These are phyloP conservation scores for Mus spicilegus DNA, from an alignment of 2,113 vertebrate genomes.

Conservation along the genomic window DNA sequence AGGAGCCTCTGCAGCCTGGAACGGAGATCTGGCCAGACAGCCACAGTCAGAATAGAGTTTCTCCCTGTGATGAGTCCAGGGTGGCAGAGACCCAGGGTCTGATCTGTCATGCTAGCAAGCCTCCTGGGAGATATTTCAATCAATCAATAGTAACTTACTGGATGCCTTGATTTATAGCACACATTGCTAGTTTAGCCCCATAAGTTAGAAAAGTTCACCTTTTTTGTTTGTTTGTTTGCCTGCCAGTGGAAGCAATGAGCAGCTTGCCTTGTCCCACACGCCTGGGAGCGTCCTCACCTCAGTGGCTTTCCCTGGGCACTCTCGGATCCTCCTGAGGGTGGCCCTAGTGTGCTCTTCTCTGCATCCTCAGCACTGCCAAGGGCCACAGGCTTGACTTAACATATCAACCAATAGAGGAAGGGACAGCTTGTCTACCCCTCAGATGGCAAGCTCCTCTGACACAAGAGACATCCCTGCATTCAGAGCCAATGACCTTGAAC, in stretches of 20 bases:
- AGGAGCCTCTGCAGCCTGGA: constrained; percentile 11
- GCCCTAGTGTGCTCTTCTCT: neutral
- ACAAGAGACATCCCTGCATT: neutral
- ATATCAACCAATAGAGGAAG: neutral
- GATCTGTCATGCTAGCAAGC: neutral
- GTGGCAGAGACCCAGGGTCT: neutral
- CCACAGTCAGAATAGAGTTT: neutral
- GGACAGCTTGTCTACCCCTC: neutral
- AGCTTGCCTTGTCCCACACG: neutral
- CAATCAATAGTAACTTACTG: neutral
- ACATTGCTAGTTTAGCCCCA: constrained; percentile 9
- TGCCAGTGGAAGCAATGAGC: neutral
- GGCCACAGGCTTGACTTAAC: neutral
- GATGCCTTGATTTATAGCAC: constrained; percentile 4
- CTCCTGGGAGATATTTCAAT: neutral
- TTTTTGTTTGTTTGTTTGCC: neutral
- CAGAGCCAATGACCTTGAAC: neutral
- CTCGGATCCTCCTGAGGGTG: neutral
- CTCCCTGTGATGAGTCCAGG: neutral
- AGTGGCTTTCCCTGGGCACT: neutral
- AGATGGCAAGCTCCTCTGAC: neutral
- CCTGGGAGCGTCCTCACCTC: neutral
- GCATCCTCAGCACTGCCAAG: neutral
- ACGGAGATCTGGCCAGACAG: neutral
- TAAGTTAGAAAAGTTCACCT: neutral